These are phyloP conservation scores for Trachelus troglodyta DNA, from an alignment of 2,888 invertebrate species.

Conservation along the genomic window DNA sequence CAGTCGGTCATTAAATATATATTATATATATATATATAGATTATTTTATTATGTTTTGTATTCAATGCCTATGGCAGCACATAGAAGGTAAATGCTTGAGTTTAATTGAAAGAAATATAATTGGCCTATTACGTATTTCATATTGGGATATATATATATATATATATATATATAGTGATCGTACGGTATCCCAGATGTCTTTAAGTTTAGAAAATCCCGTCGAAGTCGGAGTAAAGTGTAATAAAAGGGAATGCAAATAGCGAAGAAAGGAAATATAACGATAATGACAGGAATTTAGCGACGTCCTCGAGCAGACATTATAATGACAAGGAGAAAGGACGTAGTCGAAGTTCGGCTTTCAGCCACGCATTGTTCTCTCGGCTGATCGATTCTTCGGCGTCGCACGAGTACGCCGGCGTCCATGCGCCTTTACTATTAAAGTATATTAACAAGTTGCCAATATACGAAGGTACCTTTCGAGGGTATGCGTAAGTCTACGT, in stretches of 20 bases:
- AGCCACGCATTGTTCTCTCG: background rate
- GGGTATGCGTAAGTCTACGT: background rate
- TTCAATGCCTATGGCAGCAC: background rate
- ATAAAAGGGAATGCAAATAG: background rate
- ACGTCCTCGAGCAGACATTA: background rate
- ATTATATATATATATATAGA: background rate
- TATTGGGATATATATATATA: background rate
- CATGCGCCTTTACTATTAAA: conserved; percentile 7
- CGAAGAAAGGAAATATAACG: background rate
- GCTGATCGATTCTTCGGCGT: background rate
- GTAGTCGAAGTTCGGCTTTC: background rate
- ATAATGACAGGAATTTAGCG: background rate
- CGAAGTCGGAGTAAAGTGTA: background rate
- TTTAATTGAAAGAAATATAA: background rate
- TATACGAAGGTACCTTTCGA: conserved; percentile 23
- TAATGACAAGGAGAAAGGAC: background rate
- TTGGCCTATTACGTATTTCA: background rate
- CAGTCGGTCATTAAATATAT: too few species aligned
- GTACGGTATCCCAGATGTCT: background rate
- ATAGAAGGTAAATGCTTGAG: background rate
- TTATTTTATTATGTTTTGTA: background rate
- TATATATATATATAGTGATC: background rate
- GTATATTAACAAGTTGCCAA: conserved; percentile 42
- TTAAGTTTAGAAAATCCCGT: background rate
- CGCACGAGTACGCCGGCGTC: background rate